phyloP scores from a whole-genome alignment of 2,113 vertebrate species.

The Harpagus bidentatus region DNA sequence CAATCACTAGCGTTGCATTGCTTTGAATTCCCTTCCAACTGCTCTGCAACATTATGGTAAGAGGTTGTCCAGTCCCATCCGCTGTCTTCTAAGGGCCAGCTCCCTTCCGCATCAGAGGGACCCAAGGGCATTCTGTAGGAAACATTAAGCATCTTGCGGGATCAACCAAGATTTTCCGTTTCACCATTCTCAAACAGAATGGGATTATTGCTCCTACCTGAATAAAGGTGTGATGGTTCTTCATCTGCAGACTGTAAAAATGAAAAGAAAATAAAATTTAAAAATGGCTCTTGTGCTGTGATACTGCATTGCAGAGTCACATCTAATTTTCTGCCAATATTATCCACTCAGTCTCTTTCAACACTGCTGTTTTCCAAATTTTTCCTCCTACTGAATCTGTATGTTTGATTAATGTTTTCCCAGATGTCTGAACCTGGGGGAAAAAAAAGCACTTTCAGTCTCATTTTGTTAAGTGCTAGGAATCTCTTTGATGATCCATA shows the following conservation, averaged over 20 bases:
- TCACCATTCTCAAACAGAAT: neutral
- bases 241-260: neutral
- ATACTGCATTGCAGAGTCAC: neutral
- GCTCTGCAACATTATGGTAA: neutral
- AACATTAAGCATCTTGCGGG: neutral
- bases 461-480: conserved; percentile 44
- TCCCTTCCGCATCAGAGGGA: neutral
- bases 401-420: conserved; percentile 58
- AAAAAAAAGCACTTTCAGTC: conserved; percentile 15
- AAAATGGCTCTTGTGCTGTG: neutral
- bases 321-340: conserved; percentile 3
- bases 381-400: conserved; percentile 23
- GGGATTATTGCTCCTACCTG: neutral
- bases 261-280: neutral
- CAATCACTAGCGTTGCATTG: neutral
- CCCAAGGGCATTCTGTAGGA: neutral
- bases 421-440: conserved; percentile 47
- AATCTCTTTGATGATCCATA: conserved; percentile 64
- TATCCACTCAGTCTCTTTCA: conserved; percentile 18
- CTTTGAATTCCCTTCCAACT: neutral
- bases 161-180: neutral
- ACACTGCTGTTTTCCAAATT: conserved; percentile 10
- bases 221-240: neutral
- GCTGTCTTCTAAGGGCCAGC: neutral
- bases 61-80: neutral